Evolutionary conservation across 2,797 vertebrate species (phyloP), one percentile per base, ranked within the genome.

Genomic region (Acipenser ruthenus): DNA sequence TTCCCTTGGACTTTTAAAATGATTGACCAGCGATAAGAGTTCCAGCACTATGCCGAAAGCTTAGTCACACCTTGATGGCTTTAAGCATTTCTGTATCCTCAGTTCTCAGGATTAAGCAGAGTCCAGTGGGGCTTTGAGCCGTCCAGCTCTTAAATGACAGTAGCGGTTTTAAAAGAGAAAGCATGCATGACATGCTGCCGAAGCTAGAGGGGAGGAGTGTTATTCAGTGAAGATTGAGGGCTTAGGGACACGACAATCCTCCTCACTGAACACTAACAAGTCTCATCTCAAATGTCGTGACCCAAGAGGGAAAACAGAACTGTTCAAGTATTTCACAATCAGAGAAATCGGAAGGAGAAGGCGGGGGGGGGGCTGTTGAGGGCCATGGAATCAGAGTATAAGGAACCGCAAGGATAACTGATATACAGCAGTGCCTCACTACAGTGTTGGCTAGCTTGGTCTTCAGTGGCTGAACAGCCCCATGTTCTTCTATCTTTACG

Each of bases 271-370:
- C 77, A 86, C 82, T 87, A 90, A 87, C 87, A 88, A 89, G 89
- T 91, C 90, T 84, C 88, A 86, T 82, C 82, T 87, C 88, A 89
- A 89, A 88, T 86, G 89, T 88, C 86, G 88, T 91, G 88, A 90
- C 88, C 88, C 88, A 91, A 90, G 88, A 62, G 86, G 72, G 81
- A 85, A 90, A 90, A 88, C 85, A 87, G 84, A 80, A 82, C 82
- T 80, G 83, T 89, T 89, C 83, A 82, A 83, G 82, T 86, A 88
- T 80, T 88, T 87, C 86, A 87, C 85, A 87, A 80, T 62, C 18
- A 62, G 60, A 13, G 6, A 10, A 62, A 10, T 10, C 11, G 3
- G 60, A 18, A 1, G 60, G 60, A 62, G 4, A 37, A 37, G 5
- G 23, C 2, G 23, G 23, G n/a, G 37, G 37, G 3, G 37, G 37